Evolutionary conservation across 2,888 invertebrate genomes (phyloP), one percentile per base, ranked within the genome.

Genomic region (Prosopocoilus inquinatus): DNA sequence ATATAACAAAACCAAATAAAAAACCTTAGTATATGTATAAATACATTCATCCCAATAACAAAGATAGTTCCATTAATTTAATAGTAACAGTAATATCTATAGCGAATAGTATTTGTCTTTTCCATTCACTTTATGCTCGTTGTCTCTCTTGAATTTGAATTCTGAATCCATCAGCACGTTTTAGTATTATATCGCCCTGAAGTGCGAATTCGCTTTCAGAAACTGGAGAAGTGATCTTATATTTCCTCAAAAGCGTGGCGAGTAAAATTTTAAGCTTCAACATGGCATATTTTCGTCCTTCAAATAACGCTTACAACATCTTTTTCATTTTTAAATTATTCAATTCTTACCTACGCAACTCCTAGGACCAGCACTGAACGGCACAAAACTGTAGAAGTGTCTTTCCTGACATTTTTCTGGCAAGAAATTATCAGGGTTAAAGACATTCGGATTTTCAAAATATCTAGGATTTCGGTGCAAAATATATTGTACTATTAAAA

Each of bases 371-470:
- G 91, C 91, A 48, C 90, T 90, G 81, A 91, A 91, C 9, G 91
- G 90, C 50, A 91, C 85, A 68, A 86, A 91, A 3, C 89, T 85
- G 72, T 91, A 91, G 70, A 89, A 90, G 70, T 92, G 91, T 57
- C 93, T 84, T 65, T 85, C 84, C 47, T 87, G 86, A 58, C 86
- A 87, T 62, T 82, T 85, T 70, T 93, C 92, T 0, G 91, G 89
- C 60, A 91, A 79, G 80, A 93, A 94, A 72, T 92, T 88, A 74
- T 93, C 92, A 1, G 94, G 93, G 78, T 93, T 82, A 72, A 90
- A 94, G 60, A 79, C 81, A 41, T 85, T 80, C 0, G 94, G 89
- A 75, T 94, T 87, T 7, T 88, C 85, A 76, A 89, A 94, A 47
- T 86, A 81, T 62, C 87, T 84, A 1, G 82, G 78, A 62, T 87